Evolutionary conservation across 2,888 invertebrate genomes (phyloP), one percentile per base, ranked within the genome.

Genomic region (Micoletzkya japonica): DNA sequence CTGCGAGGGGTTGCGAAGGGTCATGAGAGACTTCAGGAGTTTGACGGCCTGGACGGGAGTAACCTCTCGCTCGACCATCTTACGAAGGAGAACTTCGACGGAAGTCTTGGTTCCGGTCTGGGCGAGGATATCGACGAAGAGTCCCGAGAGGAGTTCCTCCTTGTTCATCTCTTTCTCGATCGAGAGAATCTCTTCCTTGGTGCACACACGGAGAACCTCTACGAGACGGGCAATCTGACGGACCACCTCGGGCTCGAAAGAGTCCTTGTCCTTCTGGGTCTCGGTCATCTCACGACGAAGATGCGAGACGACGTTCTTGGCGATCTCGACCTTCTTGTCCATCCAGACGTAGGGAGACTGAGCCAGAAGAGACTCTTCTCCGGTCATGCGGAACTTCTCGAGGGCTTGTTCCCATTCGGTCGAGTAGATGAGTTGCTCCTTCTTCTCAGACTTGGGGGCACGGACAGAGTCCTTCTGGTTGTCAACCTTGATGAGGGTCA

Each of bases 61-160:
- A 34, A 74, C 70, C 50, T 76, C 57, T 24, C 63, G 28, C 32
- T 57, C 52, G 58, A 67, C 57, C 60, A 74, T 81, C 68, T 68
- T 71, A 32, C 79, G 64, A 26, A 70, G 54, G 56, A 81, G 57
- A 60, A 54, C 57, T 6, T 70, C 70, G 63, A 81, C 68, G 71
- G 79, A 75, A 61, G 61, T 71, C 28, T 78, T 73, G 54, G 81
- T 81, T 69, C 77, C 81, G 58, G 81, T 78, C 54, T 77, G 69
- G 32, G 81, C 78, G 37, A 80, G 73, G 39, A 71, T 70, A 72
- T 81, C 79, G 73, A 71, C 71, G 74, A 79, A 77, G 71, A 85
- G 72, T 70, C 77, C 72, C 39, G 68, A 49, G 36, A 73, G 60
- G 73, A 74, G 76, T 70, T 73, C 70, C 67, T 63, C 14, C 30